Percentiles rank a stretch among this genome's conserved stretches.
phyloP scores from a whole-genome alignment of 2,113 vertebrate species.

The Datnioides undecimradiatus region DNA sequence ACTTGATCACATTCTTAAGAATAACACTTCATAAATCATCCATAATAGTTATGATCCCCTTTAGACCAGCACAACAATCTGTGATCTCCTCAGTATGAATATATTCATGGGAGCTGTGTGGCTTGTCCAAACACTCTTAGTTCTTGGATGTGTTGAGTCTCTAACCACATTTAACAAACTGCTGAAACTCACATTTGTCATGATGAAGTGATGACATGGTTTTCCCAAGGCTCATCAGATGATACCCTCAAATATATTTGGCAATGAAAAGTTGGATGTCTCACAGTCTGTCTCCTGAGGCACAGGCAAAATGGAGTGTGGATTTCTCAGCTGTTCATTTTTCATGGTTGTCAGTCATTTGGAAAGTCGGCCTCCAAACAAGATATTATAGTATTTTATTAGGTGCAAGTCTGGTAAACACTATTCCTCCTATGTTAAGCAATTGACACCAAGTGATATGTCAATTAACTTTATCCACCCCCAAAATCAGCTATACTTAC shows the following conservation, averaged over 20 bases:
- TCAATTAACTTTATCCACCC: not conserved
- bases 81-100: conserved; percentile 9
- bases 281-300: not conserved
- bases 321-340: conserved; percentile 26
- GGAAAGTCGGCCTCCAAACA: not conserved
- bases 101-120: not conserved
- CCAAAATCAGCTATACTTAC: not conserved
- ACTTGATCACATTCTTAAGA: conserved; percentile 1
- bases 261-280: conserved; percentile 6
- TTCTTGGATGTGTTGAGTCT: not conserved
- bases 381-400: conserved; percentile 2
- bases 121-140: not conserved
- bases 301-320: not conserved
- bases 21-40: conserved; percentile 6
- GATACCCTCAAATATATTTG: conserved; percentile 44
- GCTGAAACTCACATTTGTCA: not conserved
- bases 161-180: not conserved
- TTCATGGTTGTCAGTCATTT: conserved; percentile 1
- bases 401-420: not conserved
- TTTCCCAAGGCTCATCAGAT: conserved; percentile 20
- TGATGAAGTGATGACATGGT: conserved; percentile 35
- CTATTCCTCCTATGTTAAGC: not conserved
- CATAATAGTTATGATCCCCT: too few relatives aligned
- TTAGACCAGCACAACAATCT: not conserved
- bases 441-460: not conserved